A percentile compares a stretch with the other conserved stretches of the same genome.
Conservation (phyloP, 1,140 invertebrate species). For the Kradibia gibbosae region DNA sequence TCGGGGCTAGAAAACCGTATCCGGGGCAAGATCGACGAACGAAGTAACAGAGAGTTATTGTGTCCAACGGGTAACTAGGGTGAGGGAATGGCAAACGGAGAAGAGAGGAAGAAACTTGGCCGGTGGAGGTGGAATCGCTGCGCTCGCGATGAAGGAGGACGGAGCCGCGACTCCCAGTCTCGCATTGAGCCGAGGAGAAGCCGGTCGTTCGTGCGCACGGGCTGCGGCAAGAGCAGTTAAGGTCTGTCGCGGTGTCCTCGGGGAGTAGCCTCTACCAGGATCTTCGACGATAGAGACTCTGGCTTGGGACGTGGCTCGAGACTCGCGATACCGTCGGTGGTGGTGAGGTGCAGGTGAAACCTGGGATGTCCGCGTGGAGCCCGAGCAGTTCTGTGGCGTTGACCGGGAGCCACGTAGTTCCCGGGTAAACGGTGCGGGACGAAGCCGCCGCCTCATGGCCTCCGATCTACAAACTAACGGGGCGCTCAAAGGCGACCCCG, state of each 20-base stretch:
- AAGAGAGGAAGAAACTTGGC: neutral
- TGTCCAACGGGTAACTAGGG: no score
- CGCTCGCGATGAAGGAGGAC: neutral
- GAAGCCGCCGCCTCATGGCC: conserved; percentile 60
- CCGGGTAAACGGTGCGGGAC: neutral
- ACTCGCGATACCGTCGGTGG: conserved; percentile 42
- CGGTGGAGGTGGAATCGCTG: neutral
- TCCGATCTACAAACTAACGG: conserved; percentile 65
- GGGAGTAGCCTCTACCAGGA: no score
- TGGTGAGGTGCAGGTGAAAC: neutral
- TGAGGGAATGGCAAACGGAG: neutral
- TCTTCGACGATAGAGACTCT: no score
- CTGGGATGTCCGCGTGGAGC: neutral
- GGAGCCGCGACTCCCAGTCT: conserved; percentile 5
- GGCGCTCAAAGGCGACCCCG: conserved; percentile 59
- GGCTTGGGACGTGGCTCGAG: conserved; percentile 52
- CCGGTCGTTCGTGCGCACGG: neutral
- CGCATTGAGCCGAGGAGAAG: neutral
- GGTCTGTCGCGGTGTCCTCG: no score
- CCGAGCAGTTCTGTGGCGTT: neutral
- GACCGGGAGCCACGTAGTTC: neutral
- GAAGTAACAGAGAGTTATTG: no score
- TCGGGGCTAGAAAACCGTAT: no score
- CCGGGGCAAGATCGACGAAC: no score
- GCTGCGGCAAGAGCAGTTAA: no score